A percentile compares a stretch with the other conserved stretches of the same genome.
Evolutionary conservation across 2,888 invertebrate genomes (phyloP).

Genomic region (Drosophila merina): DNA sequence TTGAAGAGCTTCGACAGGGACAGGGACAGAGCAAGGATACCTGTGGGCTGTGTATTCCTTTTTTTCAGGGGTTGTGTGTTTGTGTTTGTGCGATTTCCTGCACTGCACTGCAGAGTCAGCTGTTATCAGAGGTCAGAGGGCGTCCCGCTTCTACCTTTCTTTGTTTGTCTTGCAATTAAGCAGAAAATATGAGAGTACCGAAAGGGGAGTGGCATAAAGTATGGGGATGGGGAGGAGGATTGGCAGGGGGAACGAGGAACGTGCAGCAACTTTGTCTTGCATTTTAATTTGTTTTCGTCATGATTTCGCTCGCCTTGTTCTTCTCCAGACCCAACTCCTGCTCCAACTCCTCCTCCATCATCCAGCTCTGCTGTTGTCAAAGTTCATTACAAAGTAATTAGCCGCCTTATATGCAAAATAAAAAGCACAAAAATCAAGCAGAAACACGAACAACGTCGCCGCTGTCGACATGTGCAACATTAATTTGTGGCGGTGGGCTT

Average conservation of each 20-base stretch:
- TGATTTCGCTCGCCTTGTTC: conserved; percentile 39
- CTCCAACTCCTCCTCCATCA: neutral
- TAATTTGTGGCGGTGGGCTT: conserved; percentile 62
- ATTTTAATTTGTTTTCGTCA: conserved; percentile 54
- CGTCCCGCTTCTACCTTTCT: neutral
- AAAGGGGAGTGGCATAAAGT: neutral
- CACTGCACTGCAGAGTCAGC: conserved; percentile 36
- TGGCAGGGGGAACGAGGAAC: neutral
- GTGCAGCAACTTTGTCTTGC: conserved; percentile 48
- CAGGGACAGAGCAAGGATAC: too few relatives aligned
- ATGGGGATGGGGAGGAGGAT: neutral
- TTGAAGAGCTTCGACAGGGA: conserved; percentile 45
- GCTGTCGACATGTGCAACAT: conserved; percentile 69
- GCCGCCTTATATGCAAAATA: conserved; percentile 60
- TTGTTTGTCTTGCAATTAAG: conserved; percentile 48
- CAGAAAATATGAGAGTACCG: conserved; percentile 16
- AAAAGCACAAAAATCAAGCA: conserved; percentile 30
- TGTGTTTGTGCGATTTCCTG: conserved; percentile 1
- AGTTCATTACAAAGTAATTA: conserved; percentile 82
- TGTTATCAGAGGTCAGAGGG: conserved; percentile 21
- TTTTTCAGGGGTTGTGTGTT: too few relatives aligned
- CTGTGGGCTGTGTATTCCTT: too few relatives aligned
- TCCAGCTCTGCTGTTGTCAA: conserved; percentile 58
- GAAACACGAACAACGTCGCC: conserved; percentile 35
- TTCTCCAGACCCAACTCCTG: neutral